Evolutionary conservation across 2,797 vertebrate species (phyloP), one percentile per base, ranked within the genome.

Genomic region (Rallus crepitans): DNA sequence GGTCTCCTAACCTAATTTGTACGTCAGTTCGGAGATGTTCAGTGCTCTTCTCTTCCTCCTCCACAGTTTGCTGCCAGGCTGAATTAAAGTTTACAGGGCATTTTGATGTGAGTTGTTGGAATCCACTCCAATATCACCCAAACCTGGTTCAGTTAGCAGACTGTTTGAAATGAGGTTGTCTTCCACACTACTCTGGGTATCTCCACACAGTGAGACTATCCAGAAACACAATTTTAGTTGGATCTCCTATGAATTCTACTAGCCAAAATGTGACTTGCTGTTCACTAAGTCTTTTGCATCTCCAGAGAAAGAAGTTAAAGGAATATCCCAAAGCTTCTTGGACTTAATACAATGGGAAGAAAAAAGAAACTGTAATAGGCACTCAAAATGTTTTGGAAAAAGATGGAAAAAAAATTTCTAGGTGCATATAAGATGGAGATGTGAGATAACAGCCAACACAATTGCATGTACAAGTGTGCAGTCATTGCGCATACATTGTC

Each of bases 211-310:
- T 0, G 1, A 77, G 6, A n/a, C 53, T 40, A 59, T 30, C 11
- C 27, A 65, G 56, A 77, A 73, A 65, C 7, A 10, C 27, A 12
- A 53, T 31, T 81, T 87, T 55, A 83, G 7, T 47, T 71, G 35
- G 5, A 31, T 40, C 5, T 61, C 21, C 60, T 27, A 27, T 17
- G 17, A 37, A 45, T 89, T 53, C 47, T 60, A 30, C 6, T 42
- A 55, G 40, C 8, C 47, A 37, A 55, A 75, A 61, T 14, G 25
- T 69, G 40, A 16, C 71, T 83, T 50, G n/a, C 21, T 31, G 0
- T 48, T 69, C 24, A 45, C 8, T 3, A 19, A 9, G 7, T 42
- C 20, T 72, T 25, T 61, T 0, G 0, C 19, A 61, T 6, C 33
- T 81, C 11, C 42, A 42, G 40, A 82, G 85, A 24, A 64, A 11